Base-by-base conservation (phyloP, 2,797 vertebrate genomes). In the Enteromius trimaculatus region DNA sequence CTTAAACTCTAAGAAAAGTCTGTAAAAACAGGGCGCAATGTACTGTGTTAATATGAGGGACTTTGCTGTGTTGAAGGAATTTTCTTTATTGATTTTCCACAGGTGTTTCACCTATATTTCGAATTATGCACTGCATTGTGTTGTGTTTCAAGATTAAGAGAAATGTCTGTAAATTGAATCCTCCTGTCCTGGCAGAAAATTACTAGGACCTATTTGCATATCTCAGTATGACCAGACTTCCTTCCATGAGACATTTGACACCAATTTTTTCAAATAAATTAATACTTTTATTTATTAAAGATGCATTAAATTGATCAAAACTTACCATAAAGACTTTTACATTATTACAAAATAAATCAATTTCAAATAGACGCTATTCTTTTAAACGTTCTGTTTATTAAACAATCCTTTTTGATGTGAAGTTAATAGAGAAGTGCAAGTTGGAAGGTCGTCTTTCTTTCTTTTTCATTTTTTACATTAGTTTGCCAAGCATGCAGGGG, bases 1-100 rank as follows among this genome's bases (percentile, higher is more conserved):
- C 37, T 44, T 55, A 34, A 10, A 23, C 51, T 74, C 53, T 42
- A 39, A 62, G 68, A 58, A 77, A 77, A 62, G 53, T 44, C 55
- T 77, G 14, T 44, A 76, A 39, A 77, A 77, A 77, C 39, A 77
- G 53, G 55, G 8, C 55, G 62, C 55, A 77, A 39, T 11, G 17
- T 19, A 23, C n/a, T 2, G 21, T 42, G 21, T 13, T 34, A 17
- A 31, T 31, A 3, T 34, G 0, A 75, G 1, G 11, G 10, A 39
- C 53, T 39, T 23, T 55, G 58, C 19, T 16, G 6, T 55, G 34
- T 8, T 37, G 17, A 53, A 37, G 70, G 8, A 74, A 37, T 55
- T 37, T 31, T 53, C 19, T 14, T 11, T n/a, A 55, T 37, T 37
- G 5, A 16, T 55, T 53, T 71, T 19, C 26, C 42, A 49, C 23